Base-by-base conservation (phyloP, 2,113 vertebrate genomes). In the Polyodon spathula region DNA sequence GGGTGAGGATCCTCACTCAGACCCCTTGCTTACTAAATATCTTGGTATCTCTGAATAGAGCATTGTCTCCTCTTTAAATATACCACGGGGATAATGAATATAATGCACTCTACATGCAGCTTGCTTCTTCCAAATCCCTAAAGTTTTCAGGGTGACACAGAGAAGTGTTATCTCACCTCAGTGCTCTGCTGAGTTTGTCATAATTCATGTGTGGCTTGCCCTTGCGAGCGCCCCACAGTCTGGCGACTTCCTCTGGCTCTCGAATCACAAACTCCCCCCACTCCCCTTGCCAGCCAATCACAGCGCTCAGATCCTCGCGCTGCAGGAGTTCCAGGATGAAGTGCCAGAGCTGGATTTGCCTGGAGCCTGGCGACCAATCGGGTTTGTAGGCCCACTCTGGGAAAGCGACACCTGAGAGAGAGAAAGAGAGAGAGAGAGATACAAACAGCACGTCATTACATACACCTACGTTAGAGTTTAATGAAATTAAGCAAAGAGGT, bases 141-240 rank as follows among this genome's bases (percentile, higher is more conserved):
- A 27, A 27, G 27, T 27, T 27, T 27, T 27, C 27, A 27, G 27
- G 27, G 27, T 27, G 27, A 27, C 27, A 27, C 3, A 3, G 27
- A 27, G 3, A 1, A 27, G 27, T 27, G 27, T 27, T 27, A 27
- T 7, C 43, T 66, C 58, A 88, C 84, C 86, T 86, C 52, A 89
- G 81, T 0, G 86, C 87, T 37, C 87, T 73, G 75, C 87, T 89
- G 60, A 89, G 85, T 60, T 89, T 89, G 81, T 88, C 87, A 40
- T 89, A 89, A 72, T 89, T 89, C 86, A 89, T 89, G 71, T 87
- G 86, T 0, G 83, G 85, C 41, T 88, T 88, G 44, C 86, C 85
- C 69, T 89, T 89, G 76, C 87, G 77, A 69, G 88, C 86, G 4
- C 87, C 87, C 87, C 87, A 89, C 69, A 88, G 78, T 57, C 68